phyloP scores from a whole-genome alignment of 2,113 vertebrate genomes.

The Cyanocitta stelleri region DNA sequence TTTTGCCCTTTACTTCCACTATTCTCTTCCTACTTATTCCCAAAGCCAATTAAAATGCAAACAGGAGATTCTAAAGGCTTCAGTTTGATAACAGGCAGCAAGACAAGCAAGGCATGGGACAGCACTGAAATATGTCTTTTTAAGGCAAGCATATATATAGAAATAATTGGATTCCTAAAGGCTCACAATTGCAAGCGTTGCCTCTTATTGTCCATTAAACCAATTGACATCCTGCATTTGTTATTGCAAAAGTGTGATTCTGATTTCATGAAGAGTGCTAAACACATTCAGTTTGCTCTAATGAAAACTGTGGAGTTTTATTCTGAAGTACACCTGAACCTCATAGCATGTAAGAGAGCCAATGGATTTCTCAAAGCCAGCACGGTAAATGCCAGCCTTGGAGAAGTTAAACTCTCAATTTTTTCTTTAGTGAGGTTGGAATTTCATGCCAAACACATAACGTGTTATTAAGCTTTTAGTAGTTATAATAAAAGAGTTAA shows the following conservation, averaged over 20 bases:
- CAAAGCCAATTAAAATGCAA: slow-evolving; percentile 77
- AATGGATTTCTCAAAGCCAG: background rate
- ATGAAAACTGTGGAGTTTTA: slow-evolving; percentile 52
- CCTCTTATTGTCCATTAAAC: slow-evolving; percentile 72
- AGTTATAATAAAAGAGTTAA: slow-evolving; percentile 11
- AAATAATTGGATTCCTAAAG: slow-evolving; percentile 78
- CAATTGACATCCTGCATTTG: slow-evolving; percentile 56
- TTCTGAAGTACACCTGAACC: slow-evolving; percentile 17
- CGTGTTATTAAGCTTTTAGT: slow-evolving; percentile 24
- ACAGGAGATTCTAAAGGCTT: slow-evolving; percentile 63
- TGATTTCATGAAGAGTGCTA: background rate
- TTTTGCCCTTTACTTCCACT: slow-evolving; percentile 63
- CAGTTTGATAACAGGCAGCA: slow-evolving; percentile 65
- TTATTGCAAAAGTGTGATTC: slow-evolving; percentile 67
- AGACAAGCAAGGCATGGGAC: slow-evolving; percentile 64
- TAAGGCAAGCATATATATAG: slow-evolving; percentile 67
- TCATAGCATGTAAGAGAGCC: background rate
- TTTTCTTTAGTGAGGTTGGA: background rate
- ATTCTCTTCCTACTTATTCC: slow-evolving; percentile 57
- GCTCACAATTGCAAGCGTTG: slow-evolving; percentile 51
- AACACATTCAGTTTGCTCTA: slow-evolving; percentile 34
- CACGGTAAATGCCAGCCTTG: fast-evolving
- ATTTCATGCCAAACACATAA: background rate
- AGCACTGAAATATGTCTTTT: slow-evolving; percentile 64
- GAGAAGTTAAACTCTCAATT: background rate